Base-by-base conservation (phyloP, 1,140 invertebrate genomes). In the Drosophila asahinai region DNA sequence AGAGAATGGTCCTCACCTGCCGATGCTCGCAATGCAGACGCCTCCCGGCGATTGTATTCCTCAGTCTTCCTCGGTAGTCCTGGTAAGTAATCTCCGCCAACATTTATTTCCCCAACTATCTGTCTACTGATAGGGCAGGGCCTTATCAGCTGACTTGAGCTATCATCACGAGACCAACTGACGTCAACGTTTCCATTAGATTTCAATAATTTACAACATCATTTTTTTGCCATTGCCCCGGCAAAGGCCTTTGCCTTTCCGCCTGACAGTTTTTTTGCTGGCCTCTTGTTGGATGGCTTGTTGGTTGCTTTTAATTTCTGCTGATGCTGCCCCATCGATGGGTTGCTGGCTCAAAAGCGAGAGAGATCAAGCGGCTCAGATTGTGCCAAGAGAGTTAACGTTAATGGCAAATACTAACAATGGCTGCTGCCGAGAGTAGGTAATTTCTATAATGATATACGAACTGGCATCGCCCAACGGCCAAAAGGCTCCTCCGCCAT, bases 41-140 rank as follows among this genome's bases (percentile, higher is more conserved):
- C 96, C 65, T 96, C 96, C 92, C 94, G 96, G 94, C 95, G 97
- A 93, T 96, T 97, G 77, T 97, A 97, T 94, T 97, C 96, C 93
- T 97, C 96, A 93, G 97, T 97, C 93, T 97, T 97, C 95, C 96
- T 97, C 93, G 97, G 96, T 93, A 97, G 96, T 95, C 97, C 97
- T 91, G 97, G 97, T 95, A 95, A 97, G 92, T 92, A 51, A 59
- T 25, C 12, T 19, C n/a, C n/a, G 11, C 5, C 22, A 55, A 40
- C 30, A 54, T 45, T 25, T 60, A n/a, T 7, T 36, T 14, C 15
- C 27, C 25, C 22, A 45, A 58, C 14, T 77, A 59, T 60, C 51
- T 66, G 42, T 55, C 36, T 36, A 33, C 62, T 27, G 62, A 68
- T 68, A 68, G 43, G 36, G 9, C 3, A 19, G 17, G n/a, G 6